Evolutionary conservation across 2,888 invertebrate species (phyloP).

Genomic region (Acleris laterana): DNA sequence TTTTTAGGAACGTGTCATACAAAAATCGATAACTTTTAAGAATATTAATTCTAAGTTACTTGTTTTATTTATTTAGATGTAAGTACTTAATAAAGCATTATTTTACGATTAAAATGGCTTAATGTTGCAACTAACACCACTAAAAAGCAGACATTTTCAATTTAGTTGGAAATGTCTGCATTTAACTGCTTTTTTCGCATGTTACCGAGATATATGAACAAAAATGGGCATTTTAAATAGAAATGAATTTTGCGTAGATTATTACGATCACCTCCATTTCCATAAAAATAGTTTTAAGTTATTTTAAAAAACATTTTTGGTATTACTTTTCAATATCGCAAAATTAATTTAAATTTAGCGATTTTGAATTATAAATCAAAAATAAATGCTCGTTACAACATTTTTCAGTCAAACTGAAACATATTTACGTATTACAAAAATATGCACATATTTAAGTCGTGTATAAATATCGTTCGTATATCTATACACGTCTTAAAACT

Average conservation of each 20-base stretch:
- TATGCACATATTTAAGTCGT: too few species aligned
- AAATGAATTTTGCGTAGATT: constrained; percentile 35
- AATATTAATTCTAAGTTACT: not conserved
- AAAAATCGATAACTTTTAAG: too few species aligned
- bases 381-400: too few species aligned
- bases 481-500: too few species aligned
- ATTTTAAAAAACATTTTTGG: not conserved
- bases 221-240: constrained; percentile 81
- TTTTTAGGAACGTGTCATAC: too few species aligned
- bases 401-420: too few species aligned
- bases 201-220: constrained; percentile 49
- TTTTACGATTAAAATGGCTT: constrained; percentile 51
- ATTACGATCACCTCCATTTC: constrained; percentile 76
- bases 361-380: too few species aligned
- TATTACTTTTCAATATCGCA: too few species aligned
- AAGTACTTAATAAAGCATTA: constrained; percentile 46
- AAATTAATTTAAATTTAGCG: too few species aligned
- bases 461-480: too few species aligned
- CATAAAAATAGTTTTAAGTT: constrained; percentile 51
- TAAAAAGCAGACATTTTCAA: constrained; percentile 59
- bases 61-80: constrained; percentile 33
- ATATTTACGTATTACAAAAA: too few species aligned
- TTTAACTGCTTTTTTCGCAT: constrained; percentile 56
- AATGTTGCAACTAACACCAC: constrained; percentile 65
- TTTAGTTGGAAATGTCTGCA: constrained; percentile 60